Percentiles rank a stretch among this genome's conserved stretches.
phyloP scores from a whole-genome alignment of 1,140 invertebrate genomes.

The Monomorium pharaonis region DNA sequence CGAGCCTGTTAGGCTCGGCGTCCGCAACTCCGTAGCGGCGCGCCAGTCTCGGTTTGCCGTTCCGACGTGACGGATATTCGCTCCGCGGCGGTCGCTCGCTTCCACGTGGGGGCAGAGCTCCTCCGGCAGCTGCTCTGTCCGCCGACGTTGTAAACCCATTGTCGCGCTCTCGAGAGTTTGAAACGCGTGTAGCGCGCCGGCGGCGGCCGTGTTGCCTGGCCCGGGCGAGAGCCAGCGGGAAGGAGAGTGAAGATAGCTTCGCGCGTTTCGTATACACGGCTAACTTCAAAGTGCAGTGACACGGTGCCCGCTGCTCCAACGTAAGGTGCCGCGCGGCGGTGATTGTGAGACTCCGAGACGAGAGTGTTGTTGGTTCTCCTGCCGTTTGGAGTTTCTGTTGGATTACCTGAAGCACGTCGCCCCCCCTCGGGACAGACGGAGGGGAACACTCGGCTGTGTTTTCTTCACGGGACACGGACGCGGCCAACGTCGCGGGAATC shows the following conservation, averaged over 20 bases:
- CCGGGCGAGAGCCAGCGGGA: too few relatives aligned
- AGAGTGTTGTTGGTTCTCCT: not conserved
- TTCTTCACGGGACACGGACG: not conserved
- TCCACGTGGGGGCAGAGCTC: conserved; percentile 70
- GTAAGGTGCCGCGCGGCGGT: not conserved
- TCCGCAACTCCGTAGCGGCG: conserved; percentile 64
- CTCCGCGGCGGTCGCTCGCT: conserved; percentile 50
- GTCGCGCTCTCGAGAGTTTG: too few relatives aligned
- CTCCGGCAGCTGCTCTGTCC: conserved; percentile 1
- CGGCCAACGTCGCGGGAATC: not conserved
- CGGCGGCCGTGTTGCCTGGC: too few relatives aligned
- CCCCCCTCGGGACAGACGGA: too few relatives aligned
- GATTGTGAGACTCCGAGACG: not conserved
- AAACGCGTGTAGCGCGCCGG: too few relatives aligned
- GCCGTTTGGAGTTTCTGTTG: conserved; percentile 52
- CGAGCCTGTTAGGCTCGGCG: conserved; percentile 68
- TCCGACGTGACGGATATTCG: conserved; percentile 67
- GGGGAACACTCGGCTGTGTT: not conserved
- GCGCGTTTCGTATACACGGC: too few relatives aligned
- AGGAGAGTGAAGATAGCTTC: too few relatives aligned
- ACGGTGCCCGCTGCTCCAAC: not conserved
- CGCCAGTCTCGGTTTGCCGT: conserved; percentile 78
- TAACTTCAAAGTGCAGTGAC: conserved; percentile 46
- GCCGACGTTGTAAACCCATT: conserved; percentile 1
- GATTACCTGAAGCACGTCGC: conserved; percentile 51